These are phyloP conservation scores for Aramus guarauna DNA, from an alignment of 2,113 vertebrate genomes.

Conservation along the genomic window DNA sequence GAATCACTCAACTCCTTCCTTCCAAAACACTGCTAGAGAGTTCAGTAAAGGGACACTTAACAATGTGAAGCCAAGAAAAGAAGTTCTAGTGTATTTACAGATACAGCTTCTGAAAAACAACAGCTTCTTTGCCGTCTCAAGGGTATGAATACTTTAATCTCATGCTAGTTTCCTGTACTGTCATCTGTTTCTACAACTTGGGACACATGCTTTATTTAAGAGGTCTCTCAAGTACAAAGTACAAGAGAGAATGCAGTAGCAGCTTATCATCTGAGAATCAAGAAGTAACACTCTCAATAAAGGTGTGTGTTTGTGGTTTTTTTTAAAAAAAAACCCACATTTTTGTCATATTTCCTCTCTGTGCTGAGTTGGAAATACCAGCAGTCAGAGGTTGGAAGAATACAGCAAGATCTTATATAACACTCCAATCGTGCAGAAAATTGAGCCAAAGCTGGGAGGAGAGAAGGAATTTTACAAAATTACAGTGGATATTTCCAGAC, in stretches of 20 bases:
- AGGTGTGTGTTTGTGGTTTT: not conserved
- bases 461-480: not conserved
- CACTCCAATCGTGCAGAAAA: not conserved
- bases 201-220: not conserved
- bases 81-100: not conserved
- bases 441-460: not conserved
- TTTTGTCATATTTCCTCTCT: not conserved
- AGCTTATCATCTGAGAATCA: not conserved
- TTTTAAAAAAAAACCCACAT: not conserved
- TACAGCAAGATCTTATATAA: slow-evolving; percentile 58
- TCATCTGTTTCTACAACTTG: not conserved
- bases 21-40: not conserved
- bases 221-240: not conserved
- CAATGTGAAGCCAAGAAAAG: not conserved
- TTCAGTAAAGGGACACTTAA: not conserved
- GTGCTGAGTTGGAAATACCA: not conserved
- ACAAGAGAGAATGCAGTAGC: not conserved
- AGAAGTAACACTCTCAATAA: not conserved
- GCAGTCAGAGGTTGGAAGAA: not conserved
- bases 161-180: not conserved
- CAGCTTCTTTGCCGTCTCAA: not conserved
- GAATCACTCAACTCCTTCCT: not conserved
- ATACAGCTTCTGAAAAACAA: rapidly evolving
- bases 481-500: not conserved
- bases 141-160: not conserved